These are phyloP conservation scores for Megastigmus dorsalis DNA, from an alignment of 2,888 invertebrate genomes.

Conservation along the genomic window DNA sequence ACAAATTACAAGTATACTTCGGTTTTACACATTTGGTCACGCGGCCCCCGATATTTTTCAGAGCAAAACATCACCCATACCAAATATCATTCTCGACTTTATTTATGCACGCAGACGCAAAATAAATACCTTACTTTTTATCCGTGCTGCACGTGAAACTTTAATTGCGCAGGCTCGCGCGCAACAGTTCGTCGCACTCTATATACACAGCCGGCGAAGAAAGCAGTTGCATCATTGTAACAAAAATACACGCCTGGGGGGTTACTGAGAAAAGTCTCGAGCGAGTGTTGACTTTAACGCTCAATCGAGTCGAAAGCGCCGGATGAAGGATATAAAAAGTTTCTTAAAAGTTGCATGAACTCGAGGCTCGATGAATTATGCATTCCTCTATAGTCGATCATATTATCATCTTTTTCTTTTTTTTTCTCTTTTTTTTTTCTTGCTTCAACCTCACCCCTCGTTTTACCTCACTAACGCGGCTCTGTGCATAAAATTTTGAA, in stretches of 20 bases:
- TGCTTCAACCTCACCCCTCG: neutral
- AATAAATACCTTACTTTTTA: constrained; percentile 25
- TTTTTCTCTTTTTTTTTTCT: neutral
- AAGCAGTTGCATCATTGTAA: neutral
- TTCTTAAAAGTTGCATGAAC: constrained; percentile 10
- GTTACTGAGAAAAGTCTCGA: neutral
- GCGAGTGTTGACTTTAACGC: constrained; percentile 19
- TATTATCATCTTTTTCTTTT: constrained; percentile 33
- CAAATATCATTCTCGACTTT: constrained; percentile 1
- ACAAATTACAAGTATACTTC: too few species aligned
- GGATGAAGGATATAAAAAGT: neutral
- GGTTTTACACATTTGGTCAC: too few species aligned
- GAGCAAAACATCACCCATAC: too few species aligned
- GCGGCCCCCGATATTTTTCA: too few species aligned
- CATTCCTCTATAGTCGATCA: constrained; percentile 32
- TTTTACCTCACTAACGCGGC: too few species aligned
- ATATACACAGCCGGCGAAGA: neutral
- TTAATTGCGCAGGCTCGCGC: neutral
- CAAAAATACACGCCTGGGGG: neutral
- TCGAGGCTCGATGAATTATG: constrained; percentile 32
- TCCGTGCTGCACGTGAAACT: neutral
- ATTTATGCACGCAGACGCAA: neutral
- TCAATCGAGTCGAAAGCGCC: neutral
- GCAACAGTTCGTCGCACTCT: neutral
- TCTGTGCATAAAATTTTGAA: too few species aligned